Evolutionary conservation across 2,113 vertebrate species (phyloP), one percentile per base, ranked within the genome.

Genomic region (Zosterops lateralis): DNA sequence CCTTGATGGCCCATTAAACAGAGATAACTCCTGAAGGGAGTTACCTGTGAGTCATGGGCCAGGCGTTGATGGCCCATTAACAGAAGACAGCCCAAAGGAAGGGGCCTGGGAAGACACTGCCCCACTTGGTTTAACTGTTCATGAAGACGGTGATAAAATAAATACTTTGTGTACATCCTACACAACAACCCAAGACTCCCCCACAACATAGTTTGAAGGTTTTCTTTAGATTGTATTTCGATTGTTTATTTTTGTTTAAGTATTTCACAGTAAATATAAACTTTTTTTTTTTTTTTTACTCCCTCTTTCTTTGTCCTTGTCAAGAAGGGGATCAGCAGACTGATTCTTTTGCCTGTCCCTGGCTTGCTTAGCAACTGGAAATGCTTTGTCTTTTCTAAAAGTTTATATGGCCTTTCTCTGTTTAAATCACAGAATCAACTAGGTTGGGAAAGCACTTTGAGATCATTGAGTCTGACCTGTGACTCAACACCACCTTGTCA

Each of bases 131-230:
- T 38, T 38, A 38, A 38, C 38, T 12, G 10, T 38, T 38, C 38
- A 38, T 38, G 38, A 38, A 38, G 38, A 38, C 11, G 38, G 38
- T 38, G 38, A 38, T 12, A 38, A 5, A 38, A 38, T 38, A 38
- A 38, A 38, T 38, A 38, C 38, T 38, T 38, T 38, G 38, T 12
- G 38, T 38, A 38, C 38, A 38, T 38, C 38, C 38, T 38, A 12
- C 38, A 38, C 38, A 12, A 12, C 38, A 38, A 38, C 38, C 38
- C 38, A 38, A 12, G 38, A 38, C 38, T 10, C 38, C 38, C 24
- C 8, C 5, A 25, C 4, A 57, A 34, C 22, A 17, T 0, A 29
- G 1, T 1, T 1, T 40, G 12, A 61, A 2, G 20, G 14, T 61
- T 83, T 88, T 61, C 6, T 18, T 56, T 45, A 34, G 11, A 42